Conservation (phyloP, 2,113 vertebrate species). For the Stegostoma tigrinum region DNA sequence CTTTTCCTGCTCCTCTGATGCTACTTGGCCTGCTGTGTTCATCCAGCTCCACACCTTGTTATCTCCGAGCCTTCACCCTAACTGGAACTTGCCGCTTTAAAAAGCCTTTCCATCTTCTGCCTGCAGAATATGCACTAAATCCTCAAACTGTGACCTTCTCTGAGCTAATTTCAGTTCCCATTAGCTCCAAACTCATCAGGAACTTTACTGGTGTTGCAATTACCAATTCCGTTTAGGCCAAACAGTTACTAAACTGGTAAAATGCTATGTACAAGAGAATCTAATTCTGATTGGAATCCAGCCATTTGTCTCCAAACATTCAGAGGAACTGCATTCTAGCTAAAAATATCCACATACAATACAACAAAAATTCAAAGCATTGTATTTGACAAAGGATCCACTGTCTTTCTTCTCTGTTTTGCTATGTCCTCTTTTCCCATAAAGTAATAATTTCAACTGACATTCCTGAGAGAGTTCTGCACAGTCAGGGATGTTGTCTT, state of each 20-base stretch:
- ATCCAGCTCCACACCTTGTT: too few relatives aligned
- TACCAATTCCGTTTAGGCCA: not conserved
- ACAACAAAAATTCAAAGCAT: not conserved
- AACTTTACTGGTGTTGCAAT: not conserved
- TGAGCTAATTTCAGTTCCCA: not conserved
- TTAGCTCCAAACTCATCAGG: not conserved
- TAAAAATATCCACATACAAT: not conserved
- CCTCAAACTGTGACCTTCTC: too few relatives aligned
- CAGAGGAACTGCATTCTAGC: too few relatives aligned
- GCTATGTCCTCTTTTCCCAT: not conserved
- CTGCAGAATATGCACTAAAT: not conserved
- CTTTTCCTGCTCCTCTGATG: too few relatives aligned
- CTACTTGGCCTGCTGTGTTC: too few relatives aligned
- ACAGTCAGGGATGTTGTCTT: not conserved
- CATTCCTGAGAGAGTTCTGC: not conserved
- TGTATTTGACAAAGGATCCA: not conserved
- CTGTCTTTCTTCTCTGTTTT: not conserved
- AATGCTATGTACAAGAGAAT: not conserved
- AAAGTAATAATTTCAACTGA: not conserved
- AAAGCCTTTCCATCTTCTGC: not conserved
- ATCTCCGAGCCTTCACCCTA: not conserved
- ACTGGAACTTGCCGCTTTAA: not conserved
- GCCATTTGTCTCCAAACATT: not conserved
- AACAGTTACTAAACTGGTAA: too few relatives aligned
- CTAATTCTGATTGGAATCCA: not conserved